Evolutionary conservation across 2,888 invertebrate genomes (phyloP).

Genomic region (Scaptomyza parva): DNA sequence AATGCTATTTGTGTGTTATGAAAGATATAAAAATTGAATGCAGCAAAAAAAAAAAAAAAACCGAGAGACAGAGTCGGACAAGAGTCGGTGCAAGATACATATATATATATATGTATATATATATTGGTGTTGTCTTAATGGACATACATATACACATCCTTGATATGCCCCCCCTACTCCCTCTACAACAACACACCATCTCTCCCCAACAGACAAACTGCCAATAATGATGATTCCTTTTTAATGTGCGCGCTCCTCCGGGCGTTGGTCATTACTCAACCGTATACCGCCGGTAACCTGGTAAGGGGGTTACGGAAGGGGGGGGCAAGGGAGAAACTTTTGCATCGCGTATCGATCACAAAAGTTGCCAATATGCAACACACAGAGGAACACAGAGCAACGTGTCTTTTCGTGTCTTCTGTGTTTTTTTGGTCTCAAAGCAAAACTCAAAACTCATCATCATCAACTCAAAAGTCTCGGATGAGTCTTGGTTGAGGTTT

Average conservation of each 20-base stretch:
- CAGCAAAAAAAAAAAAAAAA: too few relatives aligned
- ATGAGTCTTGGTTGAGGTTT: conserved; percentile 28
- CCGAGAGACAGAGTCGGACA: background rate
- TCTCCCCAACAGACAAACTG: too few relatives aligned
- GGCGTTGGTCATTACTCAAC: conserved; percentile 74
- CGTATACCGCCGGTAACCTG: background rate
- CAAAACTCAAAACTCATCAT: conserved; percentile 73
- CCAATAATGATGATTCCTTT: conserved; percentile 83
- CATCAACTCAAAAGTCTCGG: conserved; percentile 63
- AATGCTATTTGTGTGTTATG: conserved; percentile 33
- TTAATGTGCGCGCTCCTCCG: conserved; percentile 79
- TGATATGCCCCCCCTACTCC: conserved; percentile 58
- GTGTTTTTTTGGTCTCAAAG: conserved; percentile 1
- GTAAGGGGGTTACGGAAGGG: background rate
- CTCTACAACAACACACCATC: background rate
- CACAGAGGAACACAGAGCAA: background rate
- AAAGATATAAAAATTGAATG: conserved; percentile 48
- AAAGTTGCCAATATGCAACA: conserved; percentile 73
- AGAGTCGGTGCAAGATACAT: conserved; percentile 38
- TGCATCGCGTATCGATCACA: conserved; percentile 77
- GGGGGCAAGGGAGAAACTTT: conserved; percentile 39
- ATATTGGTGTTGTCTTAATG: conserved; percentile 58
- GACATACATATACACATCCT: conserved; percentile 32
- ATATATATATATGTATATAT: too few relatives aligned
- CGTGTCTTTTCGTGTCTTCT: conserved; percentile 1